A percentile compares a stretch with the other conserved stretches of the same genome.
These are phyloP conservation scores for Andrena haemorrhoa DNA, from an alignment of 2,888 invertebrate genomes.

Conservation along the genomic window DNA sequence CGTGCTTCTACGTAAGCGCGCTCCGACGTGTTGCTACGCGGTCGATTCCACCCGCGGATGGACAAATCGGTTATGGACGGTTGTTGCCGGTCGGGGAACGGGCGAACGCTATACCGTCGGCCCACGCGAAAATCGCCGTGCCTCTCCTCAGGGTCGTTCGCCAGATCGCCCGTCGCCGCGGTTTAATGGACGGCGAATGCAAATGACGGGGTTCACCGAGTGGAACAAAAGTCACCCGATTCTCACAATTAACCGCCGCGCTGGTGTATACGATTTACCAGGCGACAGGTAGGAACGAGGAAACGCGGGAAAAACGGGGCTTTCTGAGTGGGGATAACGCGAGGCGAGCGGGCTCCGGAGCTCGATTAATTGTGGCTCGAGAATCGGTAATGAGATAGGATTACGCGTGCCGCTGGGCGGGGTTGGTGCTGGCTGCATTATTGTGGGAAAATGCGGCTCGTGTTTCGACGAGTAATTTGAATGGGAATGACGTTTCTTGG, in stretches of 20 bases:
- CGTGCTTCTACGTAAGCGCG: slow-evolving; percentile 11
- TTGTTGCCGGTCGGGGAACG: slow-evolving; percentile 4
- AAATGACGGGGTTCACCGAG: slow-evolving; percentile 61
- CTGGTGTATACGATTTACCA: slow-evolving; percentile 52
- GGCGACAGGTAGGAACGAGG: slow-evolving; percentile 24
- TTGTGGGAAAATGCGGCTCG: neutral
- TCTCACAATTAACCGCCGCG: slow-evolving; percentile 66
- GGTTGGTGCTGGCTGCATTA: neutral
- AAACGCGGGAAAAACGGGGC: slow-evolving; percentile 35
- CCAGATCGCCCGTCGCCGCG: neutral
- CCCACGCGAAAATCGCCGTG: slow-evolving; percentile 65
- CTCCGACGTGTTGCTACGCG: slow-evolving; percentile 24
- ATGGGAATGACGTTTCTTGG: neutral
- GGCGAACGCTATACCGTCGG: slow-evolving; percentile 54
- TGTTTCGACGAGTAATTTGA: neutral
- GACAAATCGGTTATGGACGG: slow-evolving; percentile 50
- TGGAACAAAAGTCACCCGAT: slow-evolving; percentile 68
- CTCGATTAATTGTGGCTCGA: slow-evolving; percentile 36
- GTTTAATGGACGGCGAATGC: slow-evolving; percentile 62
- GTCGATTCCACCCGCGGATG: slow-evolving; percentile 21
- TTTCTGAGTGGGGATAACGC: slow-evolving; percentile 25
- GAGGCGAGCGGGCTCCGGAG: slow-evolving; percentile 1
- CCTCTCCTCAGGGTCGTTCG: slow-evolving; percentile 64
- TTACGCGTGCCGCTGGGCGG: slow-evolving; percentile 1
- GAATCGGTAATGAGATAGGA: slow-evolving; percentile 5